A percentile compares a stretch with the other conserved stretches of the same genome.
phyloP scores from a whole-genome alignment of 2,888 invertebrate species.

The Meteorus cinctellus region DNA sequence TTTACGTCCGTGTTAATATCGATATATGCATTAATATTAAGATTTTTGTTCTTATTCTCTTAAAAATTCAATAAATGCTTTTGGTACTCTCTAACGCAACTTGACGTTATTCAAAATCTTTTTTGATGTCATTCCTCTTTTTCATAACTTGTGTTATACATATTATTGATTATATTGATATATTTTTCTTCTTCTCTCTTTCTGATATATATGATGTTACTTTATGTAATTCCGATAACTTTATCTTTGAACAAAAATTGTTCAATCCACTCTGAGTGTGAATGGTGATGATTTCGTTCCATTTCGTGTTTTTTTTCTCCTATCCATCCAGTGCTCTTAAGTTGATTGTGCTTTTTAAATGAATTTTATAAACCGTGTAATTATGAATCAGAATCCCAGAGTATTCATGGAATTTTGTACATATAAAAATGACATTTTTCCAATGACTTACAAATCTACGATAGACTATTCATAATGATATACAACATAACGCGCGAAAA shows the following conservation, averaged over 20 bases:
- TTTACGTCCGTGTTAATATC: slow-evolving; percentile 53
- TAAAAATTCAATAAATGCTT: slow-evolving; percentile 51
- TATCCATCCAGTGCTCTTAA: background rate
- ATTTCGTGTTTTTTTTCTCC: slow-evolving; percentile 4
- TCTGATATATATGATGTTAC: slow-evolving; percentile 13
- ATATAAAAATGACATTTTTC: slow-evolving; percentile 3
- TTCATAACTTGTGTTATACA: slow-evolving; percentile 28
- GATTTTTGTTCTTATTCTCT: slow-evolving; percentile 39
- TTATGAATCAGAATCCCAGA: background rate
- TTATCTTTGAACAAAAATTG: background rate
- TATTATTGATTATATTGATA: slow-evolving; percentile 31
- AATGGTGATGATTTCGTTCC: background rate
- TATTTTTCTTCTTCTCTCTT: background rate
- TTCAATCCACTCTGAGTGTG: slow-evolving; percentile 16
- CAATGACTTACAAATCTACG: slow-evolving; percentile 56
- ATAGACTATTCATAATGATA: slow-evolving; percentile 61
- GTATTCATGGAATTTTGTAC: background rate
- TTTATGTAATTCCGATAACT: slow-evolving; percentile 4
- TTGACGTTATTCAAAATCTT: slow-evolving; percentile 24
- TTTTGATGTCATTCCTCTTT: slow-evolving; percentile 24
- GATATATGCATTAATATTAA: slow-evolving; percentile 31
- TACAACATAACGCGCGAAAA: slow-evolving; percentile 59
- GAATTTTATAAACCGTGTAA: slow-evolving; percentile 27
- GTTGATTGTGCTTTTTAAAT: slow-evolving; percentile 26
- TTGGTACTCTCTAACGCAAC: slow-evolving; percentile 49